Conservation (phyloP, 2,113 vertebrate species). For the Melanerpes aurifrons region DNA sequence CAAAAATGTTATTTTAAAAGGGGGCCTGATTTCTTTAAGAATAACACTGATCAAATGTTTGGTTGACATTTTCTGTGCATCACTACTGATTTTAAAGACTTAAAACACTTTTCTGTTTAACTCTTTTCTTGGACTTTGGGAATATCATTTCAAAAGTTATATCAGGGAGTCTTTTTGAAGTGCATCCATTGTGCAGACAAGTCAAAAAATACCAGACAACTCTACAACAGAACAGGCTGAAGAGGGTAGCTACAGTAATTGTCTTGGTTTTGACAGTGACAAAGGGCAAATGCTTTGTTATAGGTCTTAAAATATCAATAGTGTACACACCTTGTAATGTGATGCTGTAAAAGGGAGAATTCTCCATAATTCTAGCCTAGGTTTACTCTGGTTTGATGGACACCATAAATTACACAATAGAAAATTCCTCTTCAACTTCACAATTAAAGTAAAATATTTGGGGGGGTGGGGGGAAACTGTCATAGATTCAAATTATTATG, state of each 20-base stretch:
- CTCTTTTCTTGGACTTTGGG: background rate
- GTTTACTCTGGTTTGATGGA: background rate
- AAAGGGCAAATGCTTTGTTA: constrained; percentile 22
- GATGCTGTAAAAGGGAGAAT: background rate
- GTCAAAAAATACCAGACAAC: background rate
- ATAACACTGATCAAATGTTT: background rate
- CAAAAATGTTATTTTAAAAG: background rate
- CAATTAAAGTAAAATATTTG: background rate
- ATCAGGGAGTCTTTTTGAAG: background rate
- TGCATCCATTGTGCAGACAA: background rate
- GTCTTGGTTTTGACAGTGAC: background rate
- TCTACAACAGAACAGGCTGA: background rate
- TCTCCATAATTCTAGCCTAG: background rate
- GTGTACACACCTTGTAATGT: background rate
- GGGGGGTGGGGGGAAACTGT: background rate
- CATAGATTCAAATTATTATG: background rate
- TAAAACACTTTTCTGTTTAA: background rate
- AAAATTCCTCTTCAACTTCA: background rate
- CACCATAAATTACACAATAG: background rate
- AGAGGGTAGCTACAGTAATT: background rate
- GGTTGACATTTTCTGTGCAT: background rate
- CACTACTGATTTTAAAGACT: background rate
- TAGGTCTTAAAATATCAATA: background rate
- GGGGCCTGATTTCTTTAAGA: background rate
- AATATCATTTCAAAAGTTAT: background rate